phyloP scores from a whole-genome alignment of 2,797 vertebrate species.

The Dryobates pubescens region DNA sequence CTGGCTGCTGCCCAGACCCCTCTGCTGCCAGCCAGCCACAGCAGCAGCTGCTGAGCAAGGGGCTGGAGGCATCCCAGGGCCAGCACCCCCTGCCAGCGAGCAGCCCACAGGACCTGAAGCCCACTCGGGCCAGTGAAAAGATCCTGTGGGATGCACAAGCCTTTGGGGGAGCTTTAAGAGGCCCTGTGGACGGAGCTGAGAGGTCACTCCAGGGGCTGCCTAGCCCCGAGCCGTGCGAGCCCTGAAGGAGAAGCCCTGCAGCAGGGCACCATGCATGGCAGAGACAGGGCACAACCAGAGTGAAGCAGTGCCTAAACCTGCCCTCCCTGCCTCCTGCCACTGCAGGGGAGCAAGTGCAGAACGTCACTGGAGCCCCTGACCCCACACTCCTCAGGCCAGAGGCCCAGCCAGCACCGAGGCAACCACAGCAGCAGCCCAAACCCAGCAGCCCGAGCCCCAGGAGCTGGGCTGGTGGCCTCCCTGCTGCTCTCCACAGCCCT shows the following conservation, averaged over 20 bases:
- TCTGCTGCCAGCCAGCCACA: background rate
- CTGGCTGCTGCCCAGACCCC: background rate
- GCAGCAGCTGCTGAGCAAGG: background rate
- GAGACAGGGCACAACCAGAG: accelerated
- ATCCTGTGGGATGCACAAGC: background rate
- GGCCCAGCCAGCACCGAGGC: background rate
- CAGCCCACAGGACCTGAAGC: background rate
- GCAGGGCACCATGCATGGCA: accelerated
- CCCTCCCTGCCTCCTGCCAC: background rate
- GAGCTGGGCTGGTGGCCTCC: background rate
- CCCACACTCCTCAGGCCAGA: accelerated
- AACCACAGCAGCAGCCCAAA: background rate
- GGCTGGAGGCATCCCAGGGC: background rate
- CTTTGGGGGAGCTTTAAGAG: background rate
- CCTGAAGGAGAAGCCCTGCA: background rate
- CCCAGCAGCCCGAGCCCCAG: accelerated
- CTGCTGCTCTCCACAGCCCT: background rate
- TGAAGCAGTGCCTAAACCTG: background rate
- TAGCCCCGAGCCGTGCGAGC: accelerated
- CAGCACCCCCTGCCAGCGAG: background rate
- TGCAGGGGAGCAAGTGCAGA: background rate
- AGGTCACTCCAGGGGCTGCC: background rate
- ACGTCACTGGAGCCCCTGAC: background rate
- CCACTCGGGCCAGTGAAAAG: background rate
- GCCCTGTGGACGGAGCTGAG: background rate